These are phyloP conservation scores for Saccostrea glomerata DNA, from an alignment of 1,140 invertebrate genomes.

Conservation along the genomic window DNA sequence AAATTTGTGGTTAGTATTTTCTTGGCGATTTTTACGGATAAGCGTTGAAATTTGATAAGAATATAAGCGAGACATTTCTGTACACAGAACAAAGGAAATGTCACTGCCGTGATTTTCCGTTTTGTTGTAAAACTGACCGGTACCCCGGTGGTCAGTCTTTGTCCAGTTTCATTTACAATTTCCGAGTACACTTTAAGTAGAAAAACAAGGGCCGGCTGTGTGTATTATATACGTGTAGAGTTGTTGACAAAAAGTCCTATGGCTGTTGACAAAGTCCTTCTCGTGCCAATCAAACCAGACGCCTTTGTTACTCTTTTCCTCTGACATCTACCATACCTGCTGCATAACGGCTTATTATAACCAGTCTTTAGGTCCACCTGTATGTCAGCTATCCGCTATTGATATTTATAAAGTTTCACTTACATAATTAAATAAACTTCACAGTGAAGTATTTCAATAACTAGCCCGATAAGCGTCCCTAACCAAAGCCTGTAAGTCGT, in stretches of 20 bases:
- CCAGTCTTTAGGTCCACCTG: background rate
- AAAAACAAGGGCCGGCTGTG: background rate
- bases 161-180: background rate
- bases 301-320: background rate
- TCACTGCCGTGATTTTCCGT: background rate
- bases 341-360: slow-evolving; percentile 9
- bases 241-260: slow-evolving; percentile 24
- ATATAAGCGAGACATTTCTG: background rate
- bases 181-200: slow-evolving; percentile 19
- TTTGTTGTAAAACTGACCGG: background rate
- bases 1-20: too few relatives aligned
- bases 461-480: background rate
- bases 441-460: slow-evolving; percentile 34
- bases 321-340: background rate
- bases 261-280: slow-evolving; percentile 17
- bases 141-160: slow-evolving; percentile 9
- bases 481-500: background rate
- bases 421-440: slow-evolving; percentile 37
- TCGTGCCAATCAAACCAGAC: background rate
- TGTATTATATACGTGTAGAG: background rate
- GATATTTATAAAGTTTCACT: slow-evolving; percentile 37
- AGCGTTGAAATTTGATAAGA: too few relatives aligned
- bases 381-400: background rate
- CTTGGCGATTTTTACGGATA: too few relatives aligned
- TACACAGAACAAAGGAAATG: background rate